These are phyloP conservation scores for Syngnathus scovelli DNA, from an alignment of 2,113 vertebrate genomes.

Conservation along the genomic window DNA sequence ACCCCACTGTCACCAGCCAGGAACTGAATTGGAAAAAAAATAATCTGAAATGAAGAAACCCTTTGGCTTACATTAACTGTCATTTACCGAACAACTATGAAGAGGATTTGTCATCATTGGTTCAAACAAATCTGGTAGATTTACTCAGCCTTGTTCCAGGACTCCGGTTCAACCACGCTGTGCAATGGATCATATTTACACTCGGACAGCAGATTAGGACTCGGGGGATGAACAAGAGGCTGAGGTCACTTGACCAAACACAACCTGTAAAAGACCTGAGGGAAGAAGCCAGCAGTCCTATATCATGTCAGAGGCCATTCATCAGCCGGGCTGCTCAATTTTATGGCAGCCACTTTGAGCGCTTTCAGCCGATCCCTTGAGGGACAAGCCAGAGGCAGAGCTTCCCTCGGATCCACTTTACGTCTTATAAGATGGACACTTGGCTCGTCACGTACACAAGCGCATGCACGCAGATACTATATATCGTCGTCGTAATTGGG, in stretches of 20 bases:
- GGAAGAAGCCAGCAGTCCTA: constrained; percentile 45
- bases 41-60: neutral
- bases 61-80: neutral
- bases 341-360: constrained; percentile 38
- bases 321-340: constrained; percentile 57
- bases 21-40: neutral
- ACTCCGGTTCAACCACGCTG: constrained; percentile 33
- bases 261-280: constrained; percentile 31
- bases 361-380: constrained; percentile 25
- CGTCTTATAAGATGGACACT: constrained; percentile 14
- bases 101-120: neutral
- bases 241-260: constrained; percentile 59
- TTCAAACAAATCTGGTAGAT: constrained; percentile 25
- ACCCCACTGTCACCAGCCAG: too few species aligned
- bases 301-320: constrained; percentile 55
- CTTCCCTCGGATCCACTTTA: constrained; percentile 19
- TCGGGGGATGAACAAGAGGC: constrained; percentile 38
- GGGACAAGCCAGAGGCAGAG: constrained; percentile 41
- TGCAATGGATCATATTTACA: constrained; percentile 62
- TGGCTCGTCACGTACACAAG: neutral
- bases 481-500: too few species aligned
- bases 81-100: neutral
- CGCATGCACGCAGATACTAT: neutral
- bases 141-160: constrained; percentile 47
- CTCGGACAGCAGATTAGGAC: constrained; percentile 42